Evolutionary conservation across 1,140 invertebrate species (phyloP).

Genomic region (Luehdorfia chinensis): DNA sequence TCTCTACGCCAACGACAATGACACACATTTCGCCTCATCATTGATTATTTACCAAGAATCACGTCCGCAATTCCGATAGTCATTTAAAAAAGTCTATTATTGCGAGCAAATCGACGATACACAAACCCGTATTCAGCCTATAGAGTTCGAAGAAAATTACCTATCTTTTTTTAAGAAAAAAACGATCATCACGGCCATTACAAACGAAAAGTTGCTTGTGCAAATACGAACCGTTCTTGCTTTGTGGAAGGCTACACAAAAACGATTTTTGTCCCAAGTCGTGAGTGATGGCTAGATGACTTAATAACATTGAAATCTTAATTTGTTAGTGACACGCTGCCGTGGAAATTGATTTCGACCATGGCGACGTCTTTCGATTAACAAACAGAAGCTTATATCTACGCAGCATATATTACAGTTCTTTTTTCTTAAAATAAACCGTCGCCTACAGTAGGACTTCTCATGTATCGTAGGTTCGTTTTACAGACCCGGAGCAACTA

Average conservation of each 20-base stretch:
- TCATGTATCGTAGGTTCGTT: too few species aligned
- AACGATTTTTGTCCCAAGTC: slow-evolving; percentile 2
- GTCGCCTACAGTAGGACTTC: too few species aligned
- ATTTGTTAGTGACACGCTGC: too few species aligned
- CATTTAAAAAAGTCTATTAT: slow-evolving; percentile 7
- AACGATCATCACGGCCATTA: background rate
- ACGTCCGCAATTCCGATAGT: background rate
- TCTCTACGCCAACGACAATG: too few species aligned
- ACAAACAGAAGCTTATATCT: too few species aligned
- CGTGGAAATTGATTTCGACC: too few species aligned
- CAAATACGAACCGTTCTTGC: slow-evolving; percentile 2
- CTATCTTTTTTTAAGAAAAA: background rate
- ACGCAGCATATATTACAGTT: too few species aligned
- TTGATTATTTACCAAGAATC: background rate
- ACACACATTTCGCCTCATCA: background rate
- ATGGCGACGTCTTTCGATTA: too few species aligned
- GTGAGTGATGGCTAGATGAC: background rate
- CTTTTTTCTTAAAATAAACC: too few species aligned
- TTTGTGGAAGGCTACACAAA: background rate
- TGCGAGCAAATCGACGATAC: background rate
- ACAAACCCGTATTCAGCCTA: background rate
- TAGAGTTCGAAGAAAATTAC: background rate
- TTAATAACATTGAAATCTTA: background rate
- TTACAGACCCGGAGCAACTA: too few species aligned
- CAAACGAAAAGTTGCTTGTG: slow-evolving; percentile 2